A percentile compares a stretch with the other conserved stretches of the same genome.
Conservation (phyloP, 2,797 vertebrate species). For the Onychomys arenicola region DNA sequence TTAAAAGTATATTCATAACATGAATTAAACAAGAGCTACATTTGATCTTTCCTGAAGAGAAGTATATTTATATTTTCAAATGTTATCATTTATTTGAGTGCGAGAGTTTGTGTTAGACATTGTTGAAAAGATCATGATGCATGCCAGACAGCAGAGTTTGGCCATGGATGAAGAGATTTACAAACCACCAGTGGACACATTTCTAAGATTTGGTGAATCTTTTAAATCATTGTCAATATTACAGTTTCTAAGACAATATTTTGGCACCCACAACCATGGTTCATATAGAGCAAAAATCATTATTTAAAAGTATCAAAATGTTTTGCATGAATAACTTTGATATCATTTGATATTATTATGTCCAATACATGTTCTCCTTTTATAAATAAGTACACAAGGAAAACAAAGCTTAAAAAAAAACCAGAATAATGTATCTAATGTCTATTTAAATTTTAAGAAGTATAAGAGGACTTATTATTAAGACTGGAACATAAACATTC, state of each 20-base stretch:
- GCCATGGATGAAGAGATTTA: slow-evolving; percentile 61
- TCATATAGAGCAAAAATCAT: slow-evolving; percentile 80
- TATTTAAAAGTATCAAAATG: slow-evolving; percentile 79
- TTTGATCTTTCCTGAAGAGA: slow-evolving; percentile 84
- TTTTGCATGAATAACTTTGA: slow-evolving; percentile 74
- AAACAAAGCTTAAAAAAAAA: background rate
- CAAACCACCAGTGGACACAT: slow-evolving; percentile 65
- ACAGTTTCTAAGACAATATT: slow-evolving; percentile 79
- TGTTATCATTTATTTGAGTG: slow-evolving; percentile 82
- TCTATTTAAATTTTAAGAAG: slow-evolving; percentile 40
- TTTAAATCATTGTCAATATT: slow-evolving; percentile 81
- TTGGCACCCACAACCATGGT: slow-evolving; percentile 71
- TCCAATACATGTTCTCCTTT: slow-evolving; percentile 65
- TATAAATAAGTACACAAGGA: slow-evolving; percentile 73
- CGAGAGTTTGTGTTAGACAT: slow-evolving; percentile 71
- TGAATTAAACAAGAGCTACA: slow-evolving; percentile 83
- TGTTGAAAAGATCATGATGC: slow-evolving; percentile 64
- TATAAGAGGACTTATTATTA: background rate
- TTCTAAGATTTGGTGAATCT: slow-evolving; percentile 69
- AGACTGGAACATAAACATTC: background rate
- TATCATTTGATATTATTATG: slow-evolving; percentile 76
- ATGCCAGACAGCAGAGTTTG: slow-evolving; percentile 55
- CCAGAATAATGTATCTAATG: background rate
- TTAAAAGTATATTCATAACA: slow-evolving; percentile 80
- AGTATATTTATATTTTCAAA: slow-evolving; percentile 84